These are phyloP conservation scores for Rousettus madagascariensis DNA, from an alignment of 2,797 vertebrate genomes.

Conservation along the genomic window DNA sequence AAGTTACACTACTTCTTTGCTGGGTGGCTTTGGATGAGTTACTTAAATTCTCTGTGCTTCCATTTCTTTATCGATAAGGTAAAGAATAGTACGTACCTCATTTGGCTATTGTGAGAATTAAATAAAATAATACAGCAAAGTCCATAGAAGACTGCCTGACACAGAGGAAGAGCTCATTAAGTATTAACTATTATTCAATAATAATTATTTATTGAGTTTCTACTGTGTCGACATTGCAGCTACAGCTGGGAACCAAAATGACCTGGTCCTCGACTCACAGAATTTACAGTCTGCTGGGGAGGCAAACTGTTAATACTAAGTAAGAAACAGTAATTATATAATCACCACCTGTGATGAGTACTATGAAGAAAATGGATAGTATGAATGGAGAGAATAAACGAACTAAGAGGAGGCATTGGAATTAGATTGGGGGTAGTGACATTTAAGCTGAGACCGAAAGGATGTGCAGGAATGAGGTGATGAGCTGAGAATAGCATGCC, in stretches of 20 bases:
- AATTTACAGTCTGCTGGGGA: not conserved
- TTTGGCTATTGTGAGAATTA: not conserved
- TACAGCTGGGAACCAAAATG: not conserved
- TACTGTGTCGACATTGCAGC: not conserved
- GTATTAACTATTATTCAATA: not conserved
- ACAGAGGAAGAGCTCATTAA: not conserved
- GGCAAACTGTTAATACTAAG: not conserved
- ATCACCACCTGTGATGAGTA: not conserved
- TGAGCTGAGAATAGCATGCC: not conserved
- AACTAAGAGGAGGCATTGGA: not conserved
- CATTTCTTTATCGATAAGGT: not conserved
- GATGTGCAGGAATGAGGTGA: slow-evolving; percentile 27
- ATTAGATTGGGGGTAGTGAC: not conserved
- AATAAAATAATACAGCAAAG: not conserved
- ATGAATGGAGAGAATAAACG: not conserved
- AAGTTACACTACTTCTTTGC: not conserved
- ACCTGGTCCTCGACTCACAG: not conserved
- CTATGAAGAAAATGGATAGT: not conserved
- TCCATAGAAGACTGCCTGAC: not conserved
- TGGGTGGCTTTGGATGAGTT: not conserved
- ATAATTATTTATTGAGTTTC: not conserved
- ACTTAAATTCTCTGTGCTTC: not conserved
- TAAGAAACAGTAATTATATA: not conserved
- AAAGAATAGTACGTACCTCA: not conserved
- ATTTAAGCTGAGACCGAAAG: slow-evolving; percentile 45